Evolutionary conservation across 2,797 vertebrate species (phyloP).

Genomic region (Microctenopoma stevenorrisi): DNA sequence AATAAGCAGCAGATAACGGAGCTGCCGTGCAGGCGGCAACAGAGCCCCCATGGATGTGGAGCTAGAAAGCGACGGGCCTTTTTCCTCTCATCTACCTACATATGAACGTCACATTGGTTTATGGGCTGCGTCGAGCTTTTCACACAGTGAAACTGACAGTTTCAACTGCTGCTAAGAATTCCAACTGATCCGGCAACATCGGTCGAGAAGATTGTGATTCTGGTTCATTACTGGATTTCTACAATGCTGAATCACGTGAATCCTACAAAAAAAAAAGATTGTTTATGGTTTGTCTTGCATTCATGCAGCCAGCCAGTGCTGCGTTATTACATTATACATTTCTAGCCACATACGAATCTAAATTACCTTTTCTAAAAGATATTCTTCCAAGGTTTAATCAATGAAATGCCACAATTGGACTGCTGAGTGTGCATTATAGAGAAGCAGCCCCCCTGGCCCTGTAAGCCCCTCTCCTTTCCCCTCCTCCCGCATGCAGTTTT

Average conservation of each 20-base stretch:
- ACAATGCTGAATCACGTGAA: too few relatives aligned
- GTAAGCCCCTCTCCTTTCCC: constrained; percentile 6
- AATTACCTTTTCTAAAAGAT: background rate
- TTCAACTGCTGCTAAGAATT: constrained; percentile 24
- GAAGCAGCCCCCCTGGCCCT: background rate
- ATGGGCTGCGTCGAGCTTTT: constrained; percentile 48
- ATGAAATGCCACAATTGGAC: constrained; percentile 13
- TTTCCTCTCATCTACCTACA: constrained; percentile 41
- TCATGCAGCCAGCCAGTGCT: too few relatives aligned
- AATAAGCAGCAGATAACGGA: constrained; percentile 81
- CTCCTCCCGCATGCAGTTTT: constrained; percentile 50
- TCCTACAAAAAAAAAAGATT: too few relatives aligned
- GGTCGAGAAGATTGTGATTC: constrained; percentile 3
- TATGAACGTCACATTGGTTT: constrained; percentile 63
- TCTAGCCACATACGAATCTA: too few relatives aligned
- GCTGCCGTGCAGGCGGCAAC: constrained; percentile 45
- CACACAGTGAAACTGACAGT: constrained; percentile 7
- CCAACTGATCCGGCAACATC: constrained; percentile 13
- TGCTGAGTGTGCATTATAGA: constrained; percentile 47
- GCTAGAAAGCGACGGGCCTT: constrained; percentile 43
- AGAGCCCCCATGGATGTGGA: constrained; percentile 46
- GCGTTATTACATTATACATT: too few relatives aligned
- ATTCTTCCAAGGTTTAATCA: constrained; percentile 11
- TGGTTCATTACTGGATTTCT: too few relatives aligned
- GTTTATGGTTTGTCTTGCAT: too few relatives aligned